Evolutionary conservation across 1,140 invertebrate genomes (phyloP).

Genomic region (Gonatopus flavifemur): DNA sequence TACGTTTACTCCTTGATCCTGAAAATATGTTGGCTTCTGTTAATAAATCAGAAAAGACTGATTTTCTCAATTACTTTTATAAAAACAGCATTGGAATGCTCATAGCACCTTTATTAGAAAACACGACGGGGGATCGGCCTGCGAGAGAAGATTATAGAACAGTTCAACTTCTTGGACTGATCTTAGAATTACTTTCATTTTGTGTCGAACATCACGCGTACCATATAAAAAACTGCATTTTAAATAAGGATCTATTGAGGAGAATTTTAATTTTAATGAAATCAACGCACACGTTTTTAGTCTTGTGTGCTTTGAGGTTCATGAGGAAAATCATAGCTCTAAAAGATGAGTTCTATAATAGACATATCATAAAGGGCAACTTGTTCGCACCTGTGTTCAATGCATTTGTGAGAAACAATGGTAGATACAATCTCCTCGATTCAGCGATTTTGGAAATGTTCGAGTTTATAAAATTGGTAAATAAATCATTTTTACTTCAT

Average conservation of each 20-base stretch:
- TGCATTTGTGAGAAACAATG: slow-evolving; percentile 94
- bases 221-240: slow-evolving; percentile 97
- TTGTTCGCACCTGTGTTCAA: slow-evolving; percentile 95
- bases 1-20: slow-evolving; percentile 93
- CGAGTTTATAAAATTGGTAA: slow-evolving; percentile 93
- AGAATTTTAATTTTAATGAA: slow-evolving; percentile 95
- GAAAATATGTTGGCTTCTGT: slow-evolving; percentile 96
- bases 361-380: slow-evolving; percentile 94
- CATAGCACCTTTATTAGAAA: slow-evolving; percentile 87
- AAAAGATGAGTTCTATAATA: slow-evolving; percentile 98
- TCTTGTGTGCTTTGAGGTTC: slow-evolving; percentile 93
- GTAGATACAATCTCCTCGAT: slow-evolving; percentile 96
- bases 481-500: slow-evolving; percentile 14
- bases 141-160: slow-evolving; percentile 93
- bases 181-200: slow-evolving; percentile 96
- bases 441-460: slow-evolving; percentile 99
- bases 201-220: slow-evolving; percentile 99
- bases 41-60: slow-evolving; percentile 95
- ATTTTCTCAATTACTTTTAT: slow-evolving; percentile 99
- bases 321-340: slow-evolving; percentile 96
- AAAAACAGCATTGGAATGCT: slow-evolving; percentile 96
- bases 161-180: slow-evolving; percentile 91
- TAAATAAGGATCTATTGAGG: slow-evolving; percentile 94
- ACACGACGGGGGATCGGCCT: slow-evolving; percentile 85
- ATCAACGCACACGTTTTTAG: slow-evolving; percentile 96